These are phyloP conservation scores for Eurystomus glaucurus DNA, from an alignment of 2,797 vertebrate genomes.

Conservation along the genomic window DNA sequence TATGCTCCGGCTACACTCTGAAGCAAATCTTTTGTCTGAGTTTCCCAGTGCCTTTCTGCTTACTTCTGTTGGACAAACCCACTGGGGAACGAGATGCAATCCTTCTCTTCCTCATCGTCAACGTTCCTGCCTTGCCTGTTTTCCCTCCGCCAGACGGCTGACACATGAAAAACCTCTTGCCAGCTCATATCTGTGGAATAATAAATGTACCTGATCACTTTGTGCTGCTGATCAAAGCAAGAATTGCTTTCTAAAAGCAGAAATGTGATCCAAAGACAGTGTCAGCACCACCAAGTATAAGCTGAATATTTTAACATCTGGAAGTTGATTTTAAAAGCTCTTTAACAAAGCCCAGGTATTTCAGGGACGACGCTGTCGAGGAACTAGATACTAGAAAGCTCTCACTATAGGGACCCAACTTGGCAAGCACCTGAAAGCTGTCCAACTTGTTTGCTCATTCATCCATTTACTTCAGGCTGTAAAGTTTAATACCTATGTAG, in stretches of 20 bases:
- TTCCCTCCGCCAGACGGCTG: not conserved
- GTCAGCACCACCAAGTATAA: not conserved
- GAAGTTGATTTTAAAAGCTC: not conserved
- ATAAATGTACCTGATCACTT: not conserved
- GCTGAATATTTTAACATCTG: constrained; percentile 21
- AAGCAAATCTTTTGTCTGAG: not conserved
- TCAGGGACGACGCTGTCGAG: not conserved
- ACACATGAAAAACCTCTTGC: not conserved
- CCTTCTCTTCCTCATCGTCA: not conserved
- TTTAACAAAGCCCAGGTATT: not conserved
- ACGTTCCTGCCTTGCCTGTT: not conserved
- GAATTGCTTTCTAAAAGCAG: constrained; percentile 25
- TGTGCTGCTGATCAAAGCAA: constrained; percentile 42
- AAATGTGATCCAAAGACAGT: not conserved
- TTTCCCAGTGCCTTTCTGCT: not conserved
- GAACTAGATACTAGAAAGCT: not conserved
- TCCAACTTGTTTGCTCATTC: not conserved
- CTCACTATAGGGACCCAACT: not conserved
- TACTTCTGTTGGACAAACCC: not conserved
- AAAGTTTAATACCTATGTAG: not conserved
- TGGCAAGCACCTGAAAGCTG: not conserved
- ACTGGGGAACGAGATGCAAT: not conserved
- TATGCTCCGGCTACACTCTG: not conserved
- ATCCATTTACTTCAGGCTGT: not conserved
- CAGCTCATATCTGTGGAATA: not conserved